Evolutionary conservation across 1,140 invertebrate species (phyloP), one percentile per base, ranked within the genome.

Genomic region (Anthonomus grandis): DNA sequence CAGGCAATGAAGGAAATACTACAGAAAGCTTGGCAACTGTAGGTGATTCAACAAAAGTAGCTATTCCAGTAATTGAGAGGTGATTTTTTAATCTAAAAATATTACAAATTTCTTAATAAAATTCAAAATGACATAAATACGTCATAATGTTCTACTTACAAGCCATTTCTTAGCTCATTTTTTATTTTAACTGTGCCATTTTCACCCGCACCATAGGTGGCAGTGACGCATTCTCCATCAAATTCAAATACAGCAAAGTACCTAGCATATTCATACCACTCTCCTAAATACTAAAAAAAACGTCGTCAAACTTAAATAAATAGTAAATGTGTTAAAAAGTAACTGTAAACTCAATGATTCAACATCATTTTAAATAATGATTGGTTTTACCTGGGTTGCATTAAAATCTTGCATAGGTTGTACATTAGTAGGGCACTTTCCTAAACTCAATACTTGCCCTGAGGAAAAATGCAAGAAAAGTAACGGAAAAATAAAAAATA

Each of bases 181-280:
- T 79, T 62, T 4, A 91, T 82, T 15, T 74, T 77, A 1, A 90
- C 70, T 0, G 80, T 78, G 12, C 78, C 80, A 49, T 85, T 78
- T 25, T 80, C 79, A 3, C 71, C 74, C 3, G 75, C 53, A 4
- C 65, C 70, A 65, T 90, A 91, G 49, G 81, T 80, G 0, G 87
- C 86, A 8, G 80, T 84, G 2, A 86, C 83, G 66, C 89, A 92
- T 70, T 84, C 86, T 17, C 86, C 86, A 1, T 82, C 86, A 25
- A 85, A 77, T 69, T 90, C 84, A 68, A 89, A 89, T 4, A 84
- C 65, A 3, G 85, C 81, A 62, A 87, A 89, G 69, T 90, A 91
- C 60, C 84, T 83, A 65, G 88, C 83, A 9, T 81, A 79, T 75
- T 91, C 87, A 64, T 86, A 90, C 89, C 88, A 91, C 63, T 81